Conservation (phyloP, 2,113 vertebrate genomes). For the Nerophis lumbriciformis region DNA sequence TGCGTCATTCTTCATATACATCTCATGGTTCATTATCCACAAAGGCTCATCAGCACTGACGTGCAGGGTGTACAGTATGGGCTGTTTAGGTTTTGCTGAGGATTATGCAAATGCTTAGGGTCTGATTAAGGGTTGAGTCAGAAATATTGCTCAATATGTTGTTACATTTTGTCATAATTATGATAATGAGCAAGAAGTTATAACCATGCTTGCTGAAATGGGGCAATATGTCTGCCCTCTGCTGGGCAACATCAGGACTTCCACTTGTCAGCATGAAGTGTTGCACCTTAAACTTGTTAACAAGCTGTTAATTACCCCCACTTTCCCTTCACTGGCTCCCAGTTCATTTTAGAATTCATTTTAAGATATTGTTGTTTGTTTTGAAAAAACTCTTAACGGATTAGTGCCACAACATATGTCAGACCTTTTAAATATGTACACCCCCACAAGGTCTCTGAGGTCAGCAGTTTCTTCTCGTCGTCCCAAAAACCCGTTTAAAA, state of each 20-base stretch:
- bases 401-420: too few relatives aligned
- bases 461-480: too few relatives aligned
- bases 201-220: slow-evolving; percentile 20
- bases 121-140: slow-evolving; percentile 16
- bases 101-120: slow-evolving; percentile 16
- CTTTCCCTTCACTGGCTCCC: too few relatives aligned
- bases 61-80: background rate
- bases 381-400: too few relatives aligned
- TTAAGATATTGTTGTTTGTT: too few relatives aligned
- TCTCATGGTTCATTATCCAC: background rate
- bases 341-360: too few relatives aligned
- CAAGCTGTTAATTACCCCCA: background rate
- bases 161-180: slow-evolving; percentile 6
- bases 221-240: slow-evolving; percentile 63
- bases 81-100: background rate
- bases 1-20: background rate
- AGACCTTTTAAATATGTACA: too few relatives aligned
- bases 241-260: slow-evolving; percentile 45
- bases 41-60: background rate
- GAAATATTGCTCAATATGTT: slow-evolving; percentile 10
- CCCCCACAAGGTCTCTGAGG: too few relatives aligned
- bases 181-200: slow-evolving; percentile 20
- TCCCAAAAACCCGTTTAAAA: too few relatives aligned
- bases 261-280: slow-evolving; percentile 31
- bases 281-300: background rate